Evolutionary conservation across 2,113 vertebrate species (phyloP).

Genomic region (Urocitellus parryii): DNA sequence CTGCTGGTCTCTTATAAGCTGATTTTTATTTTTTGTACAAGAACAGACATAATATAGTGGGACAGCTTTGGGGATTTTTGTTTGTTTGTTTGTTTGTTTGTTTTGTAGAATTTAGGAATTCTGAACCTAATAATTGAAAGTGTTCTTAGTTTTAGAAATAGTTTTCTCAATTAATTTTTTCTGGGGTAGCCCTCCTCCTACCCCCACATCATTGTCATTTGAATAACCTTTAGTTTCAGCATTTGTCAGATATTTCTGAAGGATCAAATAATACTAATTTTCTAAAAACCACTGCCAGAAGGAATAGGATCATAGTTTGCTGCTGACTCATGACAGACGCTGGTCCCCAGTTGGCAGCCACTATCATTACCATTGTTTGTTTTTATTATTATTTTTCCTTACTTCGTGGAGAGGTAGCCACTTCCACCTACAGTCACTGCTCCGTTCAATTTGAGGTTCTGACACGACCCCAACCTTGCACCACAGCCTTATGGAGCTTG

Average conservation of each 20-base stretch:
- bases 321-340: background rate
- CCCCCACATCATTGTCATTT: background rate
- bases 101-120: conserved; percentile 17
- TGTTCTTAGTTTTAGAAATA: conserved; percentile 45
- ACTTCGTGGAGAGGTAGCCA: background rate
- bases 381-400: background rate
- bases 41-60: background rate
- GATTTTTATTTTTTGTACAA: background rate
- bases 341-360: background rate
- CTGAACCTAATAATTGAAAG: background rate
- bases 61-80: background rate
- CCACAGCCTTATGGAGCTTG: background rate
- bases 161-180: conserved; percentile 42
- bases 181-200: background rate
- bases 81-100: background rate
- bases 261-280: background rate
- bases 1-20: background rate
- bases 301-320: background rate
- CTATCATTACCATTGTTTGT: background rate
- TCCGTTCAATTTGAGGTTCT: background rate
- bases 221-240: conserved; percentile 1
- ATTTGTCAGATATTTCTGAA: conserved; percentile 51
- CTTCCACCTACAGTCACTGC: background rate
- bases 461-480: background rate
- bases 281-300: background rate